These are phyloP conservation scores for Miltochrista miniata DNA, from an alignment of 2,888 invertebrate species.

Conservation along the genomic window DNA sequence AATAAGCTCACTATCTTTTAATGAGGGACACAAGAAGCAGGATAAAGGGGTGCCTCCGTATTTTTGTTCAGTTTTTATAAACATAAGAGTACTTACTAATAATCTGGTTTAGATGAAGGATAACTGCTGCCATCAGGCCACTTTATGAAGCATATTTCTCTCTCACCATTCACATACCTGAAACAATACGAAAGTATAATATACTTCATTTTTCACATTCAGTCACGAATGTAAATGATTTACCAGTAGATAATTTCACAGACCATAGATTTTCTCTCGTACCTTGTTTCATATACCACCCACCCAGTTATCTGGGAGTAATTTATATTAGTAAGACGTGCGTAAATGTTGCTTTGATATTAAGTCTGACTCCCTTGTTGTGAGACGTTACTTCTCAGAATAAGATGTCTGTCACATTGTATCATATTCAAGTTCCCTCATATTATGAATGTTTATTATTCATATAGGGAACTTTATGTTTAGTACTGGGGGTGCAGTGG, in stretches of 20 bases:
- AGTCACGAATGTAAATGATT: neutral
- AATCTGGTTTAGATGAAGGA: conserved; percentile 83
- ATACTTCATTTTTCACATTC: neutral
- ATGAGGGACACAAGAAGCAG: no score
- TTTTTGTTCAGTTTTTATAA: no score
- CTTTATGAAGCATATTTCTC: conserved; percentile 84
- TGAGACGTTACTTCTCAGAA: neutral
- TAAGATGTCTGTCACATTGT: no score
- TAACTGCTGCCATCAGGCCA: conserved; percentile 86
- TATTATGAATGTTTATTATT: no score
- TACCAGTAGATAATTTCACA: neutral
- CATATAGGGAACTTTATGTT: no score
- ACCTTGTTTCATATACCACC: neutral
- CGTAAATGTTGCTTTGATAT: neutral
- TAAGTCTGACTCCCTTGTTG: neutral
- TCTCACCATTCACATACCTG: conserved; percentile 76
- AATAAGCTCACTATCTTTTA: no score
- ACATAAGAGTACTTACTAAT: conserved; percentile 74
- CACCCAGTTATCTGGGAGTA: neutral
- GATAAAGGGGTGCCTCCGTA: no score
- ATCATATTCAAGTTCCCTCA: no score
- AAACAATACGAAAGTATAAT: conserved; percentile 33
- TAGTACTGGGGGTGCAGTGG: no score
- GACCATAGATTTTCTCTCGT: neutral
- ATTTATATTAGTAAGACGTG: neutral